Percentiles rank a stretch among this genome's conserved stretches.
Conservation (phyloP, 2,797 vertebrate species). For the Gymnothorax javanicus region DNA sequence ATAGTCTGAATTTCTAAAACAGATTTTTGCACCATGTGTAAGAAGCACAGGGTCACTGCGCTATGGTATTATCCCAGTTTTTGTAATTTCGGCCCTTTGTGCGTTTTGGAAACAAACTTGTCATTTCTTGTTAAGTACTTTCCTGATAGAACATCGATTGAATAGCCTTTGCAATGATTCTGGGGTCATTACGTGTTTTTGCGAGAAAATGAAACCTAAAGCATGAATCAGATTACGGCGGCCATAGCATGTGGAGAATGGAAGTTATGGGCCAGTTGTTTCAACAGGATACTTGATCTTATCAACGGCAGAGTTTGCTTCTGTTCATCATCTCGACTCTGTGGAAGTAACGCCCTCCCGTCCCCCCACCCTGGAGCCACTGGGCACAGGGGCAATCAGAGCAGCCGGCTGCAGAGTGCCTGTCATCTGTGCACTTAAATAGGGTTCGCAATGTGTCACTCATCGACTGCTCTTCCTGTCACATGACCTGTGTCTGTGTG, state of each 20-base stretch:
- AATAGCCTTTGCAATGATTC: too few species aligned
- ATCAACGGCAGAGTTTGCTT: background rate
- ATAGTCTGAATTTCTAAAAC: too few species aligned
- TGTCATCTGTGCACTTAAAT: conserved; percentile 21
- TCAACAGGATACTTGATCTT: background rate
- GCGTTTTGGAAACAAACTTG: too few species aligned
- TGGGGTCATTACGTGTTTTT: too few species aligned
- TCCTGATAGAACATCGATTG: too few species aligned
- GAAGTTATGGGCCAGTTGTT: background rate
- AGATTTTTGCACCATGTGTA: too few species aligned
- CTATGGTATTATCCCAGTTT: too few species aligned
- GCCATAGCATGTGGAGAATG: background rate
- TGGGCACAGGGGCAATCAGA: background rate
- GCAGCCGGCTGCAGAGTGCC: background rate
- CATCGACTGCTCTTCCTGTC: conserved; percentile 9
- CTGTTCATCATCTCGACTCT: background rate
- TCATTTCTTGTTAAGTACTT: too few species aligned
- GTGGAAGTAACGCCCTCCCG: conserved; percentile 5
- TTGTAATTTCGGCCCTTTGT: too few species aligned
- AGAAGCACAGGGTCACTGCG: too few species aligned
- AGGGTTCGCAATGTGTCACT: conserved; percentile 11
- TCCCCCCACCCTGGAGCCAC: background rate
- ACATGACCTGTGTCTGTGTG: background rate
- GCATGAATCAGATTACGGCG: background rate
- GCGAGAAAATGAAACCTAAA: background rate